Conservation (phyloP, 92 coral and sea anemone species). For the Isaurus tuberculatus region DNA sequence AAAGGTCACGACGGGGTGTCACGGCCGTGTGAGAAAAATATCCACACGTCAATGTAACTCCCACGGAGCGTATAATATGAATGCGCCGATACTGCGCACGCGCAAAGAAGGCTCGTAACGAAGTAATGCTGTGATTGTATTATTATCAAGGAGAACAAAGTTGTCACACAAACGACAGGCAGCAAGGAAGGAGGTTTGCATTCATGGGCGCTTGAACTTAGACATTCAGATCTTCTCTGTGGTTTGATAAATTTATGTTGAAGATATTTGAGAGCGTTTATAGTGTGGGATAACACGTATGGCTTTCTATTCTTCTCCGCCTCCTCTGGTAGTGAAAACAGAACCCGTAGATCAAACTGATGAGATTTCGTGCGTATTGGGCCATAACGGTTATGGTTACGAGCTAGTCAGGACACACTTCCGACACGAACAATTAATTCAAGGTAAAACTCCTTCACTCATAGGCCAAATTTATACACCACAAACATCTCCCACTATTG, state of each 20-base stretch:
- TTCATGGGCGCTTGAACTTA: neutral
- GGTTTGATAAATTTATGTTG: neutral
- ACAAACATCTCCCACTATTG: constrained; percentile 21
- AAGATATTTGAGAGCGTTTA: neutral
- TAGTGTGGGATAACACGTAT: neutral
- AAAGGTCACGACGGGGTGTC: constrained; percentile 85
- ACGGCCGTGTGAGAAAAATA: constrained; percentile 73
- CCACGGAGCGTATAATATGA: constrained; percentile 83
- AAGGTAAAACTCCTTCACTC: neutral
- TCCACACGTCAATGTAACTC: constrained; percentile 78
- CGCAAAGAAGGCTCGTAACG: constrained; percentile 15
- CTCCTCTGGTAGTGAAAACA: constrained; percentile 59
- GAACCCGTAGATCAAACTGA: constrained; percentile 55
- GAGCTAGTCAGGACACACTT: constrained; percentile 15
- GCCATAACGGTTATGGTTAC: constrained; percentile 34
- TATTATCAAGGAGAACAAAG: constrained; percentile 18
- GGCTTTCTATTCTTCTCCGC: constrained; percentile 33
- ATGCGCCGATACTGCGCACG: constrained; percentile 5
- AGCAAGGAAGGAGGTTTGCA: neutral
- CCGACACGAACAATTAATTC: constrained; percentile 35
- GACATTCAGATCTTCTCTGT: neutral
- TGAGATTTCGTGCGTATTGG: constrained; percentile 40
- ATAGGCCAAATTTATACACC: constrained; percentile 3
- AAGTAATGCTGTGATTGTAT: constrained; percentile 33
- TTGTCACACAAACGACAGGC: constrained; percentile 34